Evolutionary conservation across 2,888 invertebrate genomes (phyloP).

Genomic region (Aphelenchoides bicaudatus): DNA sequence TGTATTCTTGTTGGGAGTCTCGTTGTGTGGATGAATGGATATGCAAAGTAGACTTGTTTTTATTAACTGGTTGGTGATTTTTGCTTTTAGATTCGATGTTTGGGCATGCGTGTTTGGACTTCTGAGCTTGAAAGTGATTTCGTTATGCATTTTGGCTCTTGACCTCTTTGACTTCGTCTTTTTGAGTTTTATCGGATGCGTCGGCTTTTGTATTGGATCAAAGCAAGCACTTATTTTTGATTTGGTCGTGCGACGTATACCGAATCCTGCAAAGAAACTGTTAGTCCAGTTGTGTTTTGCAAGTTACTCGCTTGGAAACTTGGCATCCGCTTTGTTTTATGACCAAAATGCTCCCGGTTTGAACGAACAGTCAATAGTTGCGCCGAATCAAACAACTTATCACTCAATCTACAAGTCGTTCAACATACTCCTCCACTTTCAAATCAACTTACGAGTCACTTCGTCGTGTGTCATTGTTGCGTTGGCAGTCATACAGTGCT

Average conservation of each 20-base stretch:
- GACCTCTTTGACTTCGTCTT: background rate
- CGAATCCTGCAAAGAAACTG: conserved; percentile 13
- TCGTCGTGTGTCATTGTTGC: background rate
- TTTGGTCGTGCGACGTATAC: background rate
- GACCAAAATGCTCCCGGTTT: too few species aligned
- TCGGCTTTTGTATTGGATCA: conserved; percentile 8
- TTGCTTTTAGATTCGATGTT: background rate
- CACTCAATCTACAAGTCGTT: too few species aligned
- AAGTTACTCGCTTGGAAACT: background rate
- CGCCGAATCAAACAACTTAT: too few species aligned
- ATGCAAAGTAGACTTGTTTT: conserved; percentile 5
- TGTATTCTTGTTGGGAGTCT: background rate
- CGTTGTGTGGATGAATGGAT: background rate
- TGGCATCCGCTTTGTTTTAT: too few species aligned
- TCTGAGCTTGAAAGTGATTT: conserved; percentile 2
- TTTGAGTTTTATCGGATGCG: background rate
- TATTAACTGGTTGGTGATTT: too few species aligned
- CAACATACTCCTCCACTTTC: background rate
- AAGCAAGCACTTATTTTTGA: conserved; percentile 7
- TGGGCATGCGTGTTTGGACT: background rate
- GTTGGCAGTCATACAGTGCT: background rate
- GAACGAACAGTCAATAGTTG: background rate
- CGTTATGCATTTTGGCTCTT: background rate
- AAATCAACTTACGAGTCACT: background rate
- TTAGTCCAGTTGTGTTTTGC: conserved; percentile 5